Evolutionary conservation across 2,113 vertebrate species (phyloP).

Genomic region (Hipposideros armiger): DNA sequence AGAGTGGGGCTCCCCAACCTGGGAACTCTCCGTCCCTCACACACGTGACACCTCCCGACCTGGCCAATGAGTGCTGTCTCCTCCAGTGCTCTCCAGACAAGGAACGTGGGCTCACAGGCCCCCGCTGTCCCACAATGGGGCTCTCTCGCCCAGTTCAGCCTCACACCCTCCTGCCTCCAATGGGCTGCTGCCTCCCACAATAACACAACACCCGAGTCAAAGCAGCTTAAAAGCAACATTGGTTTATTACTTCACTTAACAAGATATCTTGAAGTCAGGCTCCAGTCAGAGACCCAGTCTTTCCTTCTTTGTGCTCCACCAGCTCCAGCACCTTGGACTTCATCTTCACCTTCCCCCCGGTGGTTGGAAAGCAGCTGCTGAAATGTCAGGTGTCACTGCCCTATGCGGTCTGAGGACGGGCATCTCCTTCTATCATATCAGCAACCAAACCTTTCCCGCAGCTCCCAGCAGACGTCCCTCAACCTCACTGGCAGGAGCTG

Average conservation of each 20-base stretch:
- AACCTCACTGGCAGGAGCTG: neutral
- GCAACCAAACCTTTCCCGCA: neutral
- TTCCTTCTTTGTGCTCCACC: neutral
- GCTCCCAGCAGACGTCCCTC: neutral
- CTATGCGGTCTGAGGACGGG: no score
- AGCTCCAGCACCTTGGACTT: neutral
- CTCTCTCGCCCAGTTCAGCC: accelerated
- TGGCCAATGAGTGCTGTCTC: neutral
- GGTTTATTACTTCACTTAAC: neutral
- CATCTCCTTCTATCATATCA: neutral
- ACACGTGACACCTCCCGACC: neutral
- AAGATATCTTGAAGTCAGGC: neutral
- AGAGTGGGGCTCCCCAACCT: neutral
- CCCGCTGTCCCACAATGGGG: neutral
- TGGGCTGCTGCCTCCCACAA: neutral
- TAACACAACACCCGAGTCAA: accelerated
- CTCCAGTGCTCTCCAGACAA: accelerated
- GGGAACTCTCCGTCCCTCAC: neutral
- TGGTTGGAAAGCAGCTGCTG: neutral
- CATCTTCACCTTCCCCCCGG: neutral
- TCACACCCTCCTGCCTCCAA: neutral
- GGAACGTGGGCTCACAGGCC: neutral
- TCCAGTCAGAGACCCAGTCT: no score
- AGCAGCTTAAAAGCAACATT: neutral
- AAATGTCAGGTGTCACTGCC: neutral